A percentile compares a stretch with the other conserved stretches of the same genome.
Conservation (phyloP, 2,113 vertebrate species). For the Sitta europaea region DNA sequence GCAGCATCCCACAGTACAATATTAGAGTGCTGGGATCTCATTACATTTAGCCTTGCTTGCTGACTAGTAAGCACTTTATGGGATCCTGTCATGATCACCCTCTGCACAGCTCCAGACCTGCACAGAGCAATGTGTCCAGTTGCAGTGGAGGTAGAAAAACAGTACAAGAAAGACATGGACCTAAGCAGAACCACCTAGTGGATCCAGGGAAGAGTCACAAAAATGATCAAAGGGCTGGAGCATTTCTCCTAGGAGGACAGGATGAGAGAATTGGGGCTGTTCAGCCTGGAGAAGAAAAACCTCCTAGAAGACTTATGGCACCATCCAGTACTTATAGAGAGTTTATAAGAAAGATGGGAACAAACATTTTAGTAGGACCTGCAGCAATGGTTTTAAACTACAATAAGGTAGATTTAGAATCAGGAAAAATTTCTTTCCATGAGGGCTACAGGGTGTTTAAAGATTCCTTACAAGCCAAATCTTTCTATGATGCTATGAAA, state of each 20-base stretch:
- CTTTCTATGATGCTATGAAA: not conserved
- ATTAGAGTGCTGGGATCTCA: not conserved
- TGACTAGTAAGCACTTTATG: not conserved
- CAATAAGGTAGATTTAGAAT: not conserved
- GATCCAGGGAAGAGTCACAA: not conserved
- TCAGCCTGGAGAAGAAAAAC: not conserved
- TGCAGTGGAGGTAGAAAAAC: not conserved
- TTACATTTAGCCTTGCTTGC: not conserved
- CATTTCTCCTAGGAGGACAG: not conserved
- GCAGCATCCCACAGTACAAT: not conserved
- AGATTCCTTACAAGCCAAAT: not conserved
- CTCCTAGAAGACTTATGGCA: rapidly evolving
- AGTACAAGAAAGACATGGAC: not conserved
- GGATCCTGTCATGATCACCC: not conserved
- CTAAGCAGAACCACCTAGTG: not conserved
- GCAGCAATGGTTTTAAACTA: not conserved
- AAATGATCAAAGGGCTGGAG: not conserved
- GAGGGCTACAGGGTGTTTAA: not conserved
- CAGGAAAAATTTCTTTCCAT: not conserved
- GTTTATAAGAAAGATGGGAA: not conserved
- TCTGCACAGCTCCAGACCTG: not conserved
- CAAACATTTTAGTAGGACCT: not conserved
- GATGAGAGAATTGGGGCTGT: not conserved
- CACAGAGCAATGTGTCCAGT: not conserved
- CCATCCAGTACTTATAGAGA: not conserved